Conservation (phyloP, 2,797 vertebrate species). For the Psittacula echo region DNA sequence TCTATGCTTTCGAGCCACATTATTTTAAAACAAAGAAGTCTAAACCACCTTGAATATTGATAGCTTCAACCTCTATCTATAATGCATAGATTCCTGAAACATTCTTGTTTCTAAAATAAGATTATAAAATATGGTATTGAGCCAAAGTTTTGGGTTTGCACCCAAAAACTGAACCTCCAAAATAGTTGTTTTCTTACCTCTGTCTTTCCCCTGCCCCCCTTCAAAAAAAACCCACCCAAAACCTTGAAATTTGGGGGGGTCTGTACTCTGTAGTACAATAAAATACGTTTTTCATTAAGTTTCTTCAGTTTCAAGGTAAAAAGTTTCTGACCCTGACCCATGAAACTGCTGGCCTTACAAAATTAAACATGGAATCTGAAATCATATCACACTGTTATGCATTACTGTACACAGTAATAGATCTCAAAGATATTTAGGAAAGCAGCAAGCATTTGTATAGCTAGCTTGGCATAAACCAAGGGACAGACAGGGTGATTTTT, state of each 20-base stretch:
- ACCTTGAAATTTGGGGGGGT: fast-evolving
- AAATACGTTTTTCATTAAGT: not conserved
- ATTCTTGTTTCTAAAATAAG: not conserved
- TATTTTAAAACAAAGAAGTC: not conserved
- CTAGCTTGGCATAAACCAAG: not conserved
- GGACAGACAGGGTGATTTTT: not conserved
- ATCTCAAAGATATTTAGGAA: not conserved
- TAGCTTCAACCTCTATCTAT: not conserved
- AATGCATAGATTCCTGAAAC: not conserved
- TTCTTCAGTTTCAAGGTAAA: not conserved
- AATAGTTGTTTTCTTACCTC: not conserved
- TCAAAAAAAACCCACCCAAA: too few species aligned
- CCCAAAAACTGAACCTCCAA: not conserved
- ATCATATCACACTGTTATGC: not conserved
- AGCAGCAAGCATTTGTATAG: not conserved
- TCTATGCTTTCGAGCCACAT: not conserved
- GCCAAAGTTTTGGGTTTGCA: not conserved
- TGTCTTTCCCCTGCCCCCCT: not conserved
- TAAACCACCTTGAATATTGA: not conserved
- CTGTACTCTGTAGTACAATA: not conserved
- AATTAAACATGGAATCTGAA: not conserved
- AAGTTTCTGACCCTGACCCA: not conserved
- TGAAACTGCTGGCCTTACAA: not conserved
- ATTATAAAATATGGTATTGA: not conserved
- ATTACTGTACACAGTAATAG: fast-evolving